Evolutionary conservation across 2,888 invertebrate genomes (phyloP), one percentile per base, ranked within the genome.

Genomic region (Micropterix aruncella): DNA sequence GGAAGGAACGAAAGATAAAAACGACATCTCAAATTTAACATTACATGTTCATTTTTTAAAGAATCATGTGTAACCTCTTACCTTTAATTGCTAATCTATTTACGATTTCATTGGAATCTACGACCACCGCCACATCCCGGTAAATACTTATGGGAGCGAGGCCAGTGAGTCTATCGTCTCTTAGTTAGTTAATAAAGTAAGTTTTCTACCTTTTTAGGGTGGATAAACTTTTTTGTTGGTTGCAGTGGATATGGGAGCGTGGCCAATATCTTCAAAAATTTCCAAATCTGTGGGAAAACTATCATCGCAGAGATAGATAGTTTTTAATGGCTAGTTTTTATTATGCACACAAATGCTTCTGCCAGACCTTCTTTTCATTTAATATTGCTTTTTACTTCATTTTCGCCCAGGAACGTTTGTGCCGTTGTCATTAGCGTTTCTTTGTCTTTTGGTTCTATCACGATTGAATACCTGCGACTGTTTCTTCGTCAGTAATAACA

Each of bases 81-180:
- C 36, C 7, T 9, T 12, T 27, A 27, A 27, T 27, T 27, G 36
- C 7, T 27, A 27, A 27, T 27, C n/a, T 27, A 27, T 27, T 27
- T 12, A 27, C 7, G 12, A 27, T 27, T 9, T 27, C 36, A 27
- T 12, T 27, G 7, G 36, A 9, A n/a, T 27, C 36, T 9, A 27
- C 7, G 7, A 9, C 36, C n/a, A 27, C 36, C 7, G 12, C 36
- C 36, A 27, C 36, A 27, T 27, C 36, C 36, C n/a, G 36, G 36
- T 12, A n/a, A 27, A 27, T 27, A n/a, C 7, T 27, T 12, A 27
- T 27, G 7, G 12, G 36, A n/a, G 36, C 36, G 36, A 27, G 36
- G 36, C 36, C 36, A 27, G 36, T 27, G 36, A 27, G 36, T 27
- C 36, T 27, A 27, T 27, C 36, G 36, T 27, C n/a, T 27, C 36